phyloP scores from a whole-genome alignment of 1,140 invertebrate species.

The Hyposmocoma kahamanoa region DNA sequence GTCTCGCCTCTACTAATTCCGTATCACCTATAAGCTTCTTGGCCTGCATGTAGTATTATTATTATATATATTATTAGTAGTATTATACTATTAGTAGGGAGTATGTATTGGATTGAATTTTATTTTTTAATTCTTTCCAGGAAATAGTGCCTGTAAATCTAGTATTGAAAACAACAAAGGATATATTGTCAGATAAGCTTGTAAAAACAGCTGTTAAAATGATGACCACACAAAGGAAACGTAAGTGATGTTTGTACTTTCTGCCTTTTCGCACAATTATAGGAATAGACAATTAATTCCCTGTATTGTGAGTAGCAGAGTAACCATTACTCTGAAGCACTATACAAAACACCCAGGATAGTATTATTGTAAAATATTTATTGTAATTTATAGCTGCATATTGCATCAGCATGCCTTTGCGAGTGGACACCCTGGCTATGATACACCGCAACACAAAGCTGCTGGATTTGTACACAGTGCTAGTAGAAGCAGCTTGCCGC shows the following conservation, averaged over 20 bases:
- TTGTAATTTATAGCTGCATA: conserved; percentile 65
- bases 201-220: conserved; percentile 71
- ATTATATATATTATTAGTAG: no score
- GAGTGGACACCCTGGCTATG: conserved; percentile 82
- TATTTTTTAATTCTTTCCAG: conserved; percentile 39
- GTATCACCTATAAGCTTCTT: no score
- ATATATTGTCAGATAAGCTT: conserved; percentile 63
- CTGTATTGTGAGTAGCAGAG: no score
- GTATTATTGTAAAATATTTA: no score
- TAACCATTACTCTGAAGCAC: no score
- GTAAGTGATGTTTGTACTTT: conserved; percentile 33
- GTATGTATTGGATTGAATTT: no score
- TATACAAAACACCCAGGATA: no score
- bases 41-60: no score
- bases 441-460: conserved; percentile 78
- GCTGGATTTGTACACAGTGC: conserved; percentile 79
- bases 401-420: conserved; percentile 75
- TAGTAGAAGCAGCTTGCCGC: conserved; percentile 82
- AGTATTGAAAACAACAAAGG: conserved; percentile 65
- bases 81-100: no score
- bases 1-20: no score
- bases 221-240: conserved; percentile 72
- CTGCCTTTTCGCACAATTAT: background rate
- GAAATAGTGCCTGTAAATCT: conserved; percentile 65
- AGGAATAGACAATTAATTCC: no score